Evolutionary conservation across 1,140 invertebrate species (phyloP), one percentile per base, ranked within the genome.

Genomic region (Acyrthosiphon pisum): DNA sequence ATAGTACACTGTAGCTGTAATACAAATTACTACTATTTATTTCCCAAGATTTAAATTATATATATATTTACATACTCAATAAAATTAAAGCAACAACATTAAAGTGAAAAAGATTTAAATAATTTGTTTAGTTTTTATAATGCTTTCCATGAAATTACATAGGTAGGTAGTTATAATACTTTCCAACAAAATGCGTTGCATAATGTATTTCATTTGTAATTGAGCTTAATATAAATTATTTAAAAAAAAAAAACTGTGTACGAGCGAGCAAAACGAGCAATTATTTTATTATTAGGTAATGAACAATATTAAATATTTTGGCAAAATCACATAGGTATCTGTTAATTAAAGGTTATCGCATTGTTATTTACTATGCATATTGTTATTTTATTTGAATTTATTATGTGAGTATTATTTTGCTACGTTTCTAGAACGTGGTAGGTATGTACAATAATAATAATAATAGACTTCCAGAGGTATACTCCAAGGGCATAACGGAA

Each of bases 401-500:
- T 50, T 88, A 88, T 41, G 6, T 22, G 37, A 37, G 8, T 37
- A 90, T 56, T 26, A 90, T 44, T 87, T 68, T 90, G 18, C 37
- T 90, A 26, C 30, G 46, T 91, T 46, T 91, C 30, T 91, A 46
- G 68, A 91, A 76, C 41, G 23, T 46, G 44, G 56, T 91, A 56
- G 6, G 44, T 50, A 88, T 44, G 37, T 30, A 90, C 14, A 89
- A 89, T 89, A 89, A 53, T 53, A 60, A 90, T 90, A 41, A 90
- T 91, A 76, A 91, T 81, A 76, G n/a, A 44, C 22, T 8, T 76
- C 56, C 41, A 91, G 46, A 91, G 26, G n/a, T 91, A 91, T 46
- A n/a, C 90, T 91, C 41, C 90, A 91, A 91, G 90, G 90, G 90
- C 90, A 91, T 91, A 91, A 91, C 90, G 56, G 90, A 81, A 91